Base-by-base conservation (phyloP, 2,888 invertebrate genomes). In the Seira sanloemensis region DNA sequence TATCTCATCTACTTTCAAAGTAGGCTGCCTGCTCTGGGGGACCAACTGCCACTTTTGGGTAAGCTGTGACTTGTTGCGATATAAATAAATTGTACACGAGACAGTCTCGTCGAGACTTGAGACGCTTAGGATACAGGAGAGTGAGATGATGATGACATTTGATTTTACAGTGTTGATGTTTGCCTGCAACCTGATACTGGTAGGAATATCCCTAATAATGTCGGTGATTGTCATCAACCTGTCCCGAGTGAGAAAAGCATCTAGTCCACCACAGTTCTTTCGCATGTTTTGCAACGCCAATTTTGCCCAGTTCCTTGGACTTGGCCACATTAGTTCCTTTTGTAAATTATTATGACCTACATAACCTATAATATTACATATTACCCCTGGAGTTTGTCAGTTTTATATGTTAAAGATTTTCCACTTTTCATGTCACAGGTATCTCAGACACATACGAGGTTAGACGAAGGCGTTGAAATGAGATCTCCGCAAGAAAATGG, bases 11-110 rank as follows among this genome's bases (percentile, higher is more conserved):
- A 89, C 77, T 88, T 90, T 26, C 88, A 89, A 77, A 88, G 86
- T n/a, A 92, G 93, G 90, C 90, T 94, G 73, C 93, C 94, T 12
- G 92, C 93, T 0, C 91, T 93, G 90, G 93, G 93, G 21, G 91
- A 91, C 25, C 92, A 93, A 86, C 92, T 93, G 27, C 94, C 94
- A 18, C 91, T 93, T 26, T 92, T 94, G 84, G 93, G 94, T 94
- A 91, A 91, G 91, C 16, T n/a, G n/a, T n/a, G n/a, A n/a, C n/a
- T n/a, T n/a, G n/a, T n/a, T n/a, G n/a, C n/a, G n/a, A n/a, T n/a
- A n/a, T n/a, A n/a, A n/a, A n/a, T n/a, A n/a, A n/a, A n/a, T n/a
- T n/a, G n/a, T n/a, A n/a, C n/a, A n/a, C n/a, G n/a, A n/a, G n/a
- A n/a, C n/a, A n/a, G n/a, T n/a, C n/a, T n/a, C n/a, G n/a, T n/a